A percentile compares a stretch with the other conserved stretches of the same genome.
phyloP scores from a whole-genome alignment of 2,888 invertebrate genomes.

The Ochlodes sylvanus region DNA sequence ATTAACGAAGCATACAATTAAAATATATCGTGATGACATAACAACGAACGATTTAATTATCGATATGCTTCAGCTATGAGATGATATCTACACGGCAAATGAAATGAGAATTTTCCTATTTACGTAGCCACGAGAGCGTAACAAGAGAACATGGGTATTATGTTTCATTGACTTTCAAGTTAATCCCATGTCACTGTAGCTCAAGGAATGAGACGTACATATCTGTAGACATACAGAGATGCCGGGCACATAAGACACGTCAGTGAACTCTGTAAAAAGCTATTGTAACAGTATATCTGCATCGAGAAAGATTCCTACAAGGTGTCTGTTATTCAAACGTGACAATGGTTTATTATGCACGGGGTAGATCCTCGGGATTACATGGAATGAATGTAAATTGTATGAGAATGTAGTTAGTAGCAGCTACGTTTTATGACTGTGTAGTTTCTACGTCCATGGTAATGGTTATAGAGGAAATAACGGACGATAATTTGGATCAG shows the following conservation, averaged over 20 bases:
- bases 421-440: neutral
- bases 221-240: conserved; percentile 25
- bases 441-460: neutral
- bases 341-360: conserved; percentile 57
- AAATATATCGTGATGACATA: conserved; percentile 60
- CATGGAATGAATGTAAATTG: conserved; percentile 17
- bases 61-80: conserved; percentile 55
- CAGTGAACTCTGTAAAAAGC: conserved; percentile 54
- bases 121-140: conserved; percentile 66
- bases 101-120: conserved; percentile 69
- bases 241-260: conserved; percentile 33
- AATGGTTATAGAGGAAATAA: neutral
- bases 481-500: too few species aligned
- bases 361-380: conserved; percentile 37
- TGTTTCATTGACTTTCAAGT: conserved; percentile 46
- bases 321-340: conserved; percentile 54
- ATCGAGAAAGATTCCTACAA: conserved; percentile 56
- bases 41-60: conserved; percentile 60
- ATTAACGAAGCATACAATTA: conserved; percentile 19
- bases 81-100: conserved; percentile 65
- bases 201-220: conserved; percentile 19
- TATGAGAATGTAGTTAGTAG: neutral
- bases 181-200: conserved; percentile 40
- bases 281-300: conserved; percentile 56
- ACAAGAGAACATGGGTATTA: conserved; percentile 43